Evolutionary conservation across 35 echinoderm and acorn worm genomes (phyloP).

Genomic region (Lytechinus variegatus): DNA sequence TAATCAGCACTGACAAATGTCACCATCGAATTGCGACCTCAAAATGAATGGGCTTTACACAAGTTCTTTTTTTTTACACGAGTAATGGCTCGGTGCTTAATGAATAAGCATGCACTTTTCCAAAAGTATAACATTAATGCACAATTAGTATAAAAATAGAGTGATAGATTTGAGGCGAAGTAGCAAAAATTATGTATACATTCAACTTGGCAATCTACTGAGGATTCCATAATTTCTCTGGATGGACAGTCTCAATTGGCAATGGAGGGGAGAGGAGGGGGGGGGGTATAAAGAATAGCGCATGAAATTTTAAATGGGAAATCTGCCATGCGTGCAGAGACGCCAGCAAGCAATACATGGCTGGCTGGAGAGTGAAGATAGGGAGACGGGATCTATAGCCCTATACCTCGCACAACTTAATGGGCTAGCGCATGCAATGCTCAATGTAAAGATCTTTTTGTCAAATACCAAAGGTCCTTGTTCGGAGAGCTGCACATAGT

Average conservation of each 20-base stretch:
- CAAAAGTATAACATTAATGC: not conserved
- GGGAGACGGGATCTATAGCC: slow-evolving; percentile 18
- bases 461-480: slow-evolving; percentile 54
- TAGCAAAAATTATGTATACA: not conserved
- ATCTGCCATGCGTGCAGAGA: not conserved
- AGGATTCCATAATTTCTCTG: not conserved
- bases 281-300: not conserved
- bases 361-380: not conserved
- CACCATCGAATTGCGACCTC: too few relatives aligned
- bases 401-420: slow-evolving; percentile 26
- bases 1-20: too few relatives aligned
- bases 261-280: not conserved
- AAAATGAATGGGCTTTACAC: too few relatives aligned
- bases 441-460: not conserved
- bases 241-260: not conserved
- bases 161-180: not conserved
- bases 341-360: not conserved
- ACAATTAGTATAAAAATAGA: not conserved
- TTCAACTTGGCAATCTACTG: not conserved
- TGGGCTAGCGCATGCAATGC: slow-evolving; percentile 3
- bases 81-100: not conserved
- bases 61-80: not conserved
- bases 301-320: not conserved
- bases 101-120: not conserved
- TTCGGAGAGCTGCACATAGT: slow-evolving; percentile 36